Conservation (phyloP, 2,113 vertebrate genomes). For the Chlamydotis undulata region DNA sequence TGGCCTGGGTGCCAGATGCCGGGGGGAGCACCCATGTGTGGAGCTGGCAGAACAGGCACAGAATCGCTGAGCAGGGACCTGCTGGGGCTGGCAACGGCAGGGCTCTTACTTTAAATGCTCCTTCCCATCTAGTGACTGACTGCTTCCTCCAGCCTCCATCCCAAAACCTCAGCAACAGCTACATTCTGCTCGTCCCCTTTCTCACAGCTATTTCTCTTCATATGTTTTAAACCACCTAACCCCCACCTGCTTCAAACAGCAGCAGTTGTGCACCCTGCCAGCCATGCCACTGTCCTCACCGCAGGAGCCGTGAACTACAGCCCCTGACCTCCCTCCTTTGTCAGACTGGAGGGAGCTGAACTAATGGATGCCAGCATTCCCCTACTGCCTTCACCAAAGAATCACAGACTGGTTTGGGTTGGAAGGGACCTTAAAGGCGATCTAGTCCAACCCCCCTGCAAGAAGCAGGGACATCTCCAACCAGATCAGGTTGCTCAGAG, state of each 20-base stretch:
- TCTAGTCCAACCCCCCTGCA: no score
- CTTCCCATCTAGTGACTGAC: not conserved
- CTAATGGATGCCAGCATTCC: not conserved
- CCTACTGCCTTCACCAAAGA: not conserved
- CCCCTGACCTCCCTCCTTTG: not conserved
- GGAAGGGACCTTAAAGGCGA: no score
- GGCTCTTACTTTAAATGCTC: not conserved
- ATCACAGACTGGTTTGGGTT: not conserved
- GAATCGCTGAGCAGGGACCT: not conserved
- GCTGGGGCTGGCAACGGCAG: not conserved
- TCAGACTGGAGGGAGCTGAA: not conserved
- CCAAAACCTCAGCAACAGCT: not conserved
- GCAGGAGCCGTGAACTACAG: not conserved
- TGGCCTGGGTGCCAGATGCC: rapidly evolving
- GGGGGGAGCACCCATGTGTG: no score
- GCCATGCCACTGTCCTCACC: no score
- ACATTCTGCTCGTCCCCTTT: not conserved
- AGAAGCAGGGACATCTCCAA: no score
- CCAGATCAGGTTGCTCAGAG: no score
- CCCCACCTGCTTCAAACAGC: not conserved
- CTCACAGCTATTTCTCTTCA: not conserved
- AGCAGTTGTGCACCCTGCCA: not conserved
- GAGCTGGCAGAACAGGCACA: rapidly evolving
- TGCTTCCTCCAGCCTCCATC: not conserved
- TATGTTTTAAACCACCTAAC: not conserved